Conservation (phyloP, 1,140 invertebrate species). For the Chrysomallon squamiferum region DNA sequence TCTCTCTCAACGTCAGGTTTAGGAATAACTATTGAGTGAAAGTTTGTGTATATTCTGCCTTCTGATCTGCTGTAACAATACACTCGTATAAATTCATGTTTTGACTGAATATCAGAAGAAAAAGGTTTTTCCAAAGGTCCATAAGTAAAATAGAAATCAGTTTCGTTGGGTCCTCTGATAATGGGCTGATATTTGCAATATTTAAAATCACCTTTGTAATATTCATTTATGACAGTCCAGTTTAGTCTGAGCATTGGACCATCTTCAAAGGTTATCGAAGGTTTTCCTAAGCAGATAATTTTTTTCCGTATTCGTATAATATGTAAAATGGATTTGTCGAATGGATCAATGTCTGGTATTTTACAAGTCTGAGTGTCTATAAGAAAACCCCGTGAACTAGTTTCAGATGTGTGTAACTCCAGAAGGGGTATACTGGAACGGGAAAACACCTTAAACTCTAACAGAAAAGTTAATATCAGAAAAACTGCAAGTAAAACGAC, state of each 20-base stretch:
- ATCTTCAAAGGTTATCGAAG: slow-evolving; percentile 61
- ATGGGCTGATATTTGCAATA: slow-evolving; percentile 56
- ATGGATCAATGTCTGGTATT: slow-evolving; percentile 78
- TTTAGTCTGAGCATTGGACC: slow-evolving; percentile 50
- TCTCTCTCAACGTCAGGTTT: slow-evolving; percentile 54
- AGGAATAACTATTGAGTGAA: slow-evolving; percentile 62
- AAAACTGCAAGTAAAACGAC: no score
- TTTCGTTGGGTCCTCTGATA: slow-evolving; percentile 33
- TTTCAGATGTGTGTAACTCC: no score
- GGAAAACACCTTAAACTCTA: no score
- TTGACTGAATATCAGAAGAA: slow-evolving; percentile 23
- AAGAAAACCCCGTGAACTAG: slow-evolving; percentile 52
- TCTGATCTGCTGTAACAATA: slow-evolving; percentile 43
- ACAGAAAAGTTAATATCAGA: no score
- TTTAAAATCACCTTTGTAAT: slow-evolving; percentile 46
- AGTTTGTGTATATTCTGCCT: slow-evolving; percentile 59
- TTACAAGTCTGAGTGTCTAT: slow-evolving; percentile 78
- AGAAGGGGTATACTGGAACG: no score
- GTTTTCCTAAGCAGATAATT: slow-evolving; percentile 66
- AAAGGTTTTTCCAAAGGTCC: slow-evolving; percentile 14
- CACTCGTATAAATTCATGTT: slow-evolving; percentile 53
- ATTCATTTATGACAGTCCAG: slow-evolving; percentile 28
- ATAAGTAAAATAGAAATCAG: slow-evolving; percentile 25
- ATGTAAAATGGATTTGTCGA: slow-evolving; percentile 72
- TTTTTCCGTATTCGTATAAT: slow-evolving; percentile 69